These are phyloP conservation scores for Nomada fabriciana DNA, from an alignment of 2,888 invertebrate species.

Conservation along the genomic window DNA sequence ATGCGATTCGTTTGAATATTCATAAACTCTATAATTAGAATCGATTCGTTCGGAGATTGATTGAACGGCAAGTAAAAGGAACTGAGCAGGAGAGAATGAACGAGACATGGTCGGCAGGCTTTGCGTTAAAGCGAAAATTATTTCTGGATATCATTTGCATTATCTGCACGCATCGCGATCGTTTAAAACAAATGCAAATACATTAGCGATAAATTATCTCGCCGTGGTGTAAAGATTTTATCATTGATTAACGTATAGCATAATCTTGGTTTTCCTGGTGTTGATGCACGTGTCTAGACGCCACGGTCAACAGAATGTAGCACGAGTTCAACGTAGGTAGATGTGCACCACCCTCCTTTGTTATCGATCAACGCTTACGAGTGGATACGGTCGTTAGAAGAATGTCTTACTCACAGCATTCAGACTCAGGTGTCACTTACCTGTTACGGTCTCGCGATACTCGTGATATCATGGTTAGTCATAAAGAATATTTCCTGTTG, in stretches of 20 bases:
- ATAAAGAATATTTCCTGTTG: constrained; percentile 6
- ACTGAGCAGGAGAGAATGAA: not conserved
- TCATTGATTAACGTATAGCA: constrained; percentile 51
- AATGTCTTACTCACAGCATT: constrained; percentile 47
- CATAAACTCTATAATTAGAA: constrained; percentile 42
- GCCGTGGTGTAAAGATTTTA: constrained; percentile 52
- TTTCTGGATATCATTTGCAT: not conserved
- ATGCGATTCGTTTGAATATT: constrained; percentile 41
- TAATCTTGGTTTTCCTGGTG: constrained; percentile 47
- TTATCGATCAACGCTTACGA: constrained; percentile 58
- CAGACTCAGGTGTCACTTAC: constrained; percentile 21
- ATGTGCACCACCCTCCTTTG: constrained; percentile 47
- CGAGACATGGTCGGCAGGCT: not conserved
- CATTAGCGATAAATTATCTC: constrained; percentile 36
- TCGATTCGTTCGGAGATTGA: not conserved
- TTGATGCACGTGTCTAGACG: constrained; percentile 40
- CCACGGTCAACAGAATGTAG: constrained; percentile 24
- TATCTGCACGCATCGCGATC: constrained; percentile 11
- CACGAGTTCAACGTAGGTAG: constrained; percentile 41
- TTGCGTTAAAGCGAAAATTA: not conserved
- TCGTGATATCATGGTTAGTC: constrained; percentile 12
- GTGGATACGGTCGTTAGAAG: constrained; percentile 41
- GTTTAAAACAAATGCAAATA: constrained; percentile 44
- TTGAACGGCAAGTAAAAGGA: not conserved
- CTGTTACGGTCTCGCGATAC: constrained; percentile 9